Evolutionary conservation across 2,888 invertebrate species (phyloP).

Genomic region (Tipula unca): DNA sequence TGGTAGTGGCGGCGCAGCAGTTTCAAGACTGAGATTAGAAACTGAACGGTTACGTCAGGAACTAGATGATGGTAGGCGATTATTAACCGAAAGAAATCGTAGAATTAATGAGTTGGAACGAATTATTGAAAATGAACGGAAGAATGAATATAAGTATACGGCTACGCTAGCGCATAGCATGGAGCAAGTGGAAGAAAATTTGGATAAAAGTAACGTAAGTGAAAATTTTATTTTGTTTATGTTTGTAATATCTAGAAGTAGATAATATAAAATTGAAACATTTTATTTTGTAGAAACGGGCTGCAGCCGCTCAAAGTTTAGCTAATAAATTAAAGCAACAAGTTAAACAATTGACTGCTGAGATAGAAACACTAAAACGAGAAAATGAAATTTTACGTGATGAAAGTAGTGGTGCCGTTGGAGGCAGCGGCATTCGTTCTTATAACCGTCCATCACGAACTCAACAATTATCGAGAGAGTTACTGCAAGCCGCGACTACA

Average conservation of each 20-base stretch:
- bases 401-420: constrained; percentile 40
- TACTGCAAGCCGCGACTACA: constrained; percentile 52
- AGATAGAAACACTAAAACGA: constrained; percentile 43
- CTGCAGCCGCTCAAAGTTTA: constrained; percentile 52
- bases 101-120: constrained; percentile 47
- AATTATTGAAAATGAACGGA: constrained; percentile 45
- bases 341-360: constrained; percentile 58
- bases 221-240: neutral
- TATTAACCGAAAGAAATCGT: constrained; percentile 46
- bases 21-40: constrained; percentile 35
- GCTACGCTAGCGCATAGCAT: constrained; percentile 48
- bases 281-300: constrained; percentile 46
- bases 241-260: neutral
- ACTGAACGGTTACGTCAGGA: constrained; percentile 47
- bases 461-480: constrained; percentile 48
- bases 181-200: constrained; percentile 50
- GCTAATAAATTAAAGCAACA: constrained; percentile 58
- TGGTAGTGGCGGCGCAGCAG: constrained; percentile 28
- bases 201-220: constrained; percentile 49
- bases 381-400: constrained; percentile 47
- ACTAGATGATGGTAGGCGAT: constrained; percentile 46
- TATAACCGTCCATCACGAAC: constrained; percentile 42
- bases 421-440: constrained; percentile 33
- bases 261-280: no score
- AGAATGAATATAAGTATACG: constrained; percentile 47